Evolutionary conservation across 2,888 invertebrate species (phyloP).

Genomic region (Folsomia candida): DNA sequence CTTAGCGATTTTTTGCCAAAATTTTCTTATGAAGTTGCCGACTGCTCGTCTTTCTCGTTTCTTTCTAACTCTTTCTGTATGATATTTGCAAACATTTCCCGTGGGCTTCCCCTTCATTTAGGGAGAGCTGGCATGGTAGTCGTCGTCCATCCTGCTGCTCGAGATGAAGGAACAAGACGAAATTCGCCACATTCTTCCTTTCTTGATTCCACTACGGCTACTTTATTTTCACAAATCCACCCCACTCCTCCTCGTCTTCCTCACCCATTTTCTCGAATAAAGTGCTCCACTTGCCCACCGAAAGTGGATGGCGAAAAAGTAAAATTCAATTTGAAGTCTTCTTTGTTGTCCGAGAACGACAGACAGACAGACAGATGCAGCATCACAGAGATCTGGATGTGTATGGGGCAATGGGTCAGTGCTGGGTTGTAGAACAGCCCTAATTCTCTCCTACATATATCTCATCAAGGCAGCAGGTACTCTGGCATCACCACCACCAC

Average conservation of each 20-base stretch:
- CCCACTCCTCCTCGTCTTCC: too few species aligned
- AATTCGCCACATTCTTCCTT: background rate
- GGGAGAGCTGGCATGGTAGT: background rate
- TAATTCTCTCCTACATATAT: too few species aligned
- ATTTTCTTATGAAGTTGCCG: too few species aligned
- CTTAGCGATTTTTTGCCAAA: too few species aligned
- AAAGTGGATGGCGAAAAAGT: background rate
- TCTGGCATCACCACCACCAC: too few species aligned
- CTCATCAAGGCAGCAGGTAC: too few species aligned
- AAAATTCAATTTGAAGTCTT: background rate
- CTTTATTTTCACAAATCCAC: too few species aligned
- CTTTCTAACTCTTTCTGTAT: conserved; percentile 15
- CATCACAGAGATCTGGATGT: background rate
- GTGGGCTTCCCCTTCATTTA: conserved; percentile 42
- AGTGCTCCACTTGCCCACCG: background rate
- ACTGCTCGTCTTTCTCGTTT: too few species aligned
- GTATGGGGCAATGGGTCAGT: background rate
- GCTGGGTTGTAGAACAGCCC: too few species aligned
- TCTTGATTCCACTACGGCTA: too few species aligned
- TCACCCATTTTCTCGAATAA: background rate
- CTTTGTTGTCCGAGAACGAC: background rate
- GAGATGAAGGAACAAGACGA: background rate
- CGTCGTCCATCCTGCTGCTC: background rate
- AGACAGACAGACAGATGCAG: too few species aligned
- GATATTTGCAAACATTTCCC: conserved; percentile 37